A percentile compares a stretch with the other conserved stretches of the same genome.
Evolutionary conservation across 2,113 vertebrate genomes (phyloP).

Genomic region (Pollimyrus isidori): DNA sequence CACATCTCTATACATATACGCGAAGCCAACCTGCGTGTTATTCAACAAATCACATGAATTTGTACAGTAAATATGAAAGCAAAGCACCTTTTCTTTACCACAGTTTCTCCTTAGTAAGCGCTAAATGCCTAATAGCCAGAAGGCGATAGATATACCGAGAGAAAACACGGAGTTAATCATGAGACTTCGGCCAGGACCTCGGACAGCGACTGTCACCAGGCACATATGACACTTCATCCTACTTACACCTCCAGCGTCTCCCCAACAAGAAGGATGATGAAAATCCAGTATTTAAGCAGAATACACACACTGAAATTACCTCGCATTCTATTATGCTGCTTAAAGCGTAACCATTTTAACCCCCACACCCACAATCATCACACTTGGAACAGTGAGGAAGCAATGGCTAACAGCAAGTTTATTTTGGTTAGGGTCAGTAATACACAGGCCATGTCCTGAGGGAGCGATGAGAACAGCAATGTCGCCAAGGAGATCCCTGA

Average conservation of each 20-base stretch:
- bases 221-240: neutral
- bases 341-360: neutral
- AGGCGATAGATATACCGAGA: neutral
- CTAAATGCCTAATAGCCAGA: neutral
- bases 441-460: constrained; percentile 67
- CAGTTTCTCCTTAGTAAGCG: neutral
- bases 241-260: neutral
- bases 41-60: neutral
- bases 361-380: constrained; percentile 46
- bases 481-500: constrained; percentile 19
- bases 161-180: neutral
- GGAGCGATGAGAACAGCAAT: constrained; percentile 51
- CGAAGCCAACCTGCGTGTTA: neutral
- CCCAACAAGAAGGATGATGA: neutral
- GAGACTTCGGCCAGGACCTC: constrained; percentile 21
- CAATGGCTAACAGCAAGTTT: constrained; percentile 70
- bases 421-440: constrained; percentile 72
- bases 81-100: neutral
- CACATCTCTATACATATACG: neutral
- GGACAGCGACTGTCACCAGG: constrained; percentile 17
- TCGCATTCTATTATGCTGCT: neutral
- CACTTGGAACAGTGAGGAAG: constrained; percentile 46
- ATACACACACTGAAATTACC: neutral
- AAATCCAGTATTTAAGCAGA: neutral
- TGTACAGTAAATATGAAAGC: neutral